A percentile compares a stretch with the other conserved stretches of the same genome.
Conservation (phyloP, 2,797 vertebrate species). For the Petrocephalus schoutedeni region DNA sequence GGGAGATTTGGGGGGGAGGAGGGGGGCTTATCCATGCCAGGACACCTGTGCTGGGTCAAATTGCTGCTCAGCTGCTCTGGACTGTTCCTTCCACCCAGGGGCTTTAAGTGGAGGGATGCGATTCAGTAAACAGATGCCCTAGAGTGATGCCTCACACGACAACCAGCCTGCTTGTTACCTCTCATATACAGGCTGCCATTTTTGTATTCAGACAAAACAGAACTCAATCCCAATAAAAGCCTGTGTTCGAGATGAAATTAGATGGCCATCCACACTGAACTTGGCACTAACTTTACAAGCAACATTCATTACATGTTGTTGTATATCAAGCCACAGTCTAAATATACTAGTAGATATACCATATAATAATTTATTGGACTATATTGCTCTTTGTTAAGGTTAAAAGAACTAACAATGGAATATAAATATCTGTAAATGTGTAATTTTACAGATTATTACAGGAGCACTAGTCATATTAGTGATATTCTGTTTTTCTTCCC, state of each 20-base stretch:
- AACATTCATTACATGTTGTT: background rate
- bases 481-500: background rate
- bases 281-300: background rate
- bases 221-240: background rate
- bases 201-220: background rate
- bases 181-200: background rate
- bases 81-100: background rate
- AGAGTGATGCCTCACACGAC: background rate
- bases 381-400: background rate
- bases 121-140: background rate
- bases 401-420: background rate
- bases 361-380: background rate
- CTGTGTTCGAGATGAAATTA: background rate
- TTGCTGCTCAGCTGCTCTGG: background rate
- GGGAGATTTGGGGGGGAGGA: background rate
- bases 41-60: conserved; percentile 10
- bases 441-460: background rate
- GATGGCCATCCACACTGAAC: background rate
- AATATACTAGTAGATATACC: background rate
- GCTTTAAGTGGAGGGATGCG: background rate
- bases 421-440: background rate
- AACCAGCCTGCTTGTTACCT: background rate
- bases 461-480: background rate
- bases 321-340: background rate
- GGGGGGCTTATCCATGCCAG: background rate